phyloP scores from a whole-genome alignment of 2,797 vertebrate species.

The Danio kyathit region DNA sequence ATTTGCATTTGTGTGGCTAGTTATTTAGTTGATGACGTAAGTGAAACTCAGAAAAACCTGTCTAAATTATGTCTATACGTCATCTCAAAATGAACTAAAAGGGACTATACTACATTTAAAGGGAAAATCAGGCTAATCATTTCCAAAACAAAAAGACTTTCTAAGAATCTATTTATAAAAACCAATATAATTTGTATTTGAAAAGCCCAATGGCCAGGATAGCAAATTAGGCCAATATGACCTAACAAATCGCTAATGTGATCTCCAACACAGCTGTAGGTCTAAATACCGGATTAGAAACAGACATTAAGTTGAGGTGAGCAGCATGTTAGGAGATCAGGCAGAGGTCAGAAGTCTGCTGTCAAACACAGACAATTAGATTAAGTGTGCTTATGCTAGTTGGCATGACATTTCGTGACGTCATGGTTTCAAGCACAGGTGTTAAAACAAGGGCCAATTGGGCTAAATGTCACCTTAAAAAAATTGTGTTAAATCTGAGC shows the following conservation, averaged over 20 bases:
- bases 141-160: no score
- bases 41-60: constrained; percentile 6
- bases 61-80: neutral
- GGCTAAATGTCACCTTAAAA: neutral
- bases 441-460: neutral
- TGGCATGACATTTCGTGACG: constrained; percentile 16
- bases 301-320: constrained; percentile 6
- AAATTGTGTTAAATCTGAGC: neutral
- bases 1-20: neutral
- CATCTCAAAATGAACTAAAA: no score
- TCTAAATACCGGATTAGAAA: constrained; percentile 12
- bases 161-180: no score
- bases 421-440: neutral
- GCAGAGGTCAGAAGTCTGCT: constrained; percentile 1
- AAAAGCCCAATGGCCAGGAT: neutral
- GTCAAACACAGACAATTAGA: constrained; percentile 34
- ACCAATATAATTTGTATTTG: neutral
- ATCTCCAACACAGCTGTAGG: neutral
- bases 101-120: no score
- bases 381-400: constrained; percentile 19
- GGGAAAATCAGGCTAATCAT: no score
- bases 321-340: constrained; percentile 20
- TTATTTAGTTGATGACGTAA: neutral
- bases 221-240: constrained; percentile 1
- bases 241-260: constrained; percentile 1